phyloP scores from a whole-genome alignment of 2,888 invertebrate genomes.

The Parascotia fuliginaria region DNA sequence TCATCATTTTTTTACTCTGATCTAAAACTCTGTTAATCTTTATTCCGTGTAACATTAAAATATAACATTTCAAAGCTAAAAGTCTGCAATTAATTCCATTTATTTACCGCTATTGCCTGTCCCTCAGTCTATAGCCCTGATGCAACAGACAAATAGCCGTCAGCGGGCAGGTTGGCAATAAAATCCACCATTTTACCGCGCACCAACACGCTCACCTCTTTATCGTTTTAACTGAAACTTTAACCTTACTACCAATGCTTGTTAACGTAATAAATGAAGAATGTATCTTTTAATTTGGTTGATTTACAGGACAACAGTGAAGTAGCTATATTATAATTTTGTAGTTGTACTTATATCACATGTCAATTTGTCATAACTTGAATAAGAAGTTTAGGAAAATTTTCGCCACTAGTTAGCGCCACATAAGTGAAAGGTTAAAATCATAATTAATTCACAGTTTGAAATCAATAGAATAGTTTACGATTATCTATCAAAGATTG shows the following conservation, averaged over 20 bases:
- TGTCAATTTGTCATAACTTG: no score
- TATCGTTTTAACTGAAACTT: constrained; percentile 50
- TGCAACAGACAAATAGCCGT: constrained; percentile 64
- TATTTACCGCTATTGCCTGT: constrained; percentile 9
- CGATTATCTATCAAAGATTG: no score
- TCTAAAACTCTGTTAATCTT: no score
- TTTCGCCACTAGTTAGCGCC: no score
- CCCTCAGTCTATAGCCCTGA: constrained; percentile 21
- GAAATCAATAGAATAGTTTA: no score
- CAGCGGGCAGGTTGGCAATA: constrained; percentile 54
- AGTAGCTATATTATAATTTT: no score
- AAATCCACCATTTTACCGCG: constrained; percentile 62
- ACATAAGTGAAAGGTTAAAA: no score
- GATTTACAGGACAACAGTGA: background rate
- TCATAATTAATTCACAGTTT: no score
- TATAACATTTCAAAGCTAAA: background rate
- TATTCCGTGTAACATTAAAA: no score
- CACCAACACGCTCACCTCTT: constrained; percentile 50
- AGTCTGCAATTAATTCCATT: background rate
- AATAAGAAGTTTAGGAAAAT: no score
- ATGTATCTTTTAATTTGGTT: background rate
- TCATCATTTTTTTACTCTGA: no score
- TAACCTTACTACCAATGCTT: constrained; percentile 5
- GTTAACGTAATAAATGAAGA: constrained; percentile 3
- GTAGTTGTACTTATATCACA: no score